Conservation (phyloP, 2,888 invertebrate species). For the Apodemia hepburni region DNA sequence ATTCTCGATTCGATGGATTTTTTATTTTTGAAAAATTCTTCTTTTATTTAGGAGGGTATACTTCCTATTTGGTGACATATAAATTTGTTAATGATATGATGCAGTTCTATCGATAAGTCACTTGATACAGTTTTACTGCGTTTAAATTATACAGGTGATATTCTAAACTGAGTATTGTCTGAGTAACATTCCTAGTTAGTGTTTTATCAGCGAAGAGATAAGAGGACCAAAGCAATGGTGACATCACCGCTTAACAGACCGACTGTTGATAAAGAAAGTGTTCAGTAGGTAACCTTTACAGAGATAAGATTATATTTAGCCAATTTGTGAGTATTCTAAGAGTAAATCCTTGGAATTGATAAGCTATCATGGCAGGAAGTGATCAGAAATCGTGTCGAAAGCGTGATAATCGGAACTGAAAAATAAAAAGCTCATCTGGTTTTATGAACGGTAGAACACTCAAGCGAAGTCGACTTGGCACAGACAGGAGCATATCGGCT, state of each 20-base stretch:
- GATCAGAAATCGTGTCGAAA: conserved; percentile 20
- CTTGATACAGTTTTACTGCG: too few species aligned
- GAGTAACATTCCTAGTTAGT: conserved; percentile 52
- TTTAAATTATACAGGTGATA: not conserved
- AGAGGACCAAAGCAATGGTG: conserved; percentile 60
- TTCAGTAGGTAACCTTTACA: conserved; percentile 61
- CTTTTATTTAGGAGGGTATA: too few species aligned
- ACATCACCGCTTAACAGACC: conserved; percentile 64
- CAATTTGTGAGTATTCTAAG: conserved; percentile 38
- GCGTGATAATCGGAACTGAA: conserved; percentile 21
- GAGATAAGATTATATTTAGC: conserved; percentile 44
- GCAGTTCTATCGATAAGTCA: too few species aligned
- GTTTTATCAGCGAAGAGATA: conserved; percentile 68
- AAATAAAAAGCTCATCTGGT: conserved; percentile 31
- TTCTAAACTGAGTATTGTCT: conserved; percentile 26
- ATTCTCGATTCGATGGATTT: too few species aligned
- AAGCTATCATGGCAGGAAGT: not conserved
- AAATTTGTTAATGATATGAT: too few species aligned
- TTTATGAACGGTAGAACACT: conserved; percentile 56
- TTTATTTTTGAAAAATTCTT: too few species aligned
- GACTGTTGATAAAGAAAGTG: conserved; percentile 67
- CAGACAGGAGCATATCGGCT: conserved; percentile 76
- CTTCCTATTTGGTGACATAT: too few species aligned
- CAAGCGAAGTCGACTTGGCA: conserved; percentile 57
- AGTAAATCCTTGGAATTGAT: not conserved